These are phyloP conservation scores for Phortica magna DNA, from an alignment of 2,888 invertebrate species.

Conservation along the genomic window DNA sequence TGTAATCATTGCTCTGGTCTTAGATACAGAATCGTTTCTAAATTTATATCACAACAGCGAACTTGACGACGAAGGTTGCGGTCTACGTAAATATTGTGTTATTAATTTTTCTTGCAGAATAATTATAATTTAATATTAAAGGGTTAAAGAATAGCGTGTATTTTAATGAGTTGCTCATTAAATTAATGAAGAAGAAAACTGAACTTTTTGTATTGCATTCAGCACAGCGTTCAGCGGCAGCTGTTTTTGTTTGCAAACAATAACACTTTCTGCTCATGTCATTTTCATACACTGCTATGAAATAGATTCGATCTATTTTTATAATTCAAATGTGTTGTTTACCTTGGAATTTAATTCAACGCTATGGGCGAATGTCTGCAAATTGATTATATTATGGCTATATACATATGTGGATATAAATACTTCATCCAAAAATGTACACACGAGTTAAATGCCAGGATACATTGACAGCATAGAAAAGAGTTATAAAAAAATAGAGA, in stretches of 20 bases:
- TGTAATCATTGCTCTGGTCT: background rate
- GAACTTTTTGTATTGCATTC: background rate
- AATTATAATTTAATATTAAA: too few species aligned
- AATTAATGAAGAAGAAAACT: background rate
- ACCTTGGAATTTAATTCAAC: background rate
- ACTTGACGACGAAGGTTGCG: background rate
- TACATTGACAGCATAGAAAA: background rate
- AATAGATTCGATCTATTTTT: background rate
- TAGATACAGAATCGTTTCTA: background rate
- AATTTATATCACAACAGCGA: background rate
- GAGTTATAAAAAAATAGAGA: slow-evolving; percentile 3
- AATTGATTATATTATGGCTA: background rate
- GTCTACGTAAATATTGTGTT: background rate
- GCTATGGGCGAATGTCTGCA: background rate
- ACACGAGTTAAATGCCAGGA: too few species aligned
- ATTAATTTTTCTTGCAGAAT: too few species aligned
- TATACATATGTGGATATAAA: background rate
- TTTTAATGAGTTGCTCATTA: slow-evolving; percentile 1
- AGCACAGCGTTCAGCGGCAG: too few species aligned
- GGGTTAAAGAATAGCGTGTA: background rate
- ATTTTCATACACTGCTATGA: background rate
- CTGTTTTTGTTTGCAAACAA: background rate
- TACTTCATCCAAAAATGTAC: background rate
- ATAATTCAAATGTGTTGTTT: background rate
- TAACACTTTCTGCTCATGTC: background rate